These are phyloP conservation scores for Mesochorus sp. DNA, from an alignment of 2,888 invertebrate genomes.

Conservation along the genomic window DNA sequence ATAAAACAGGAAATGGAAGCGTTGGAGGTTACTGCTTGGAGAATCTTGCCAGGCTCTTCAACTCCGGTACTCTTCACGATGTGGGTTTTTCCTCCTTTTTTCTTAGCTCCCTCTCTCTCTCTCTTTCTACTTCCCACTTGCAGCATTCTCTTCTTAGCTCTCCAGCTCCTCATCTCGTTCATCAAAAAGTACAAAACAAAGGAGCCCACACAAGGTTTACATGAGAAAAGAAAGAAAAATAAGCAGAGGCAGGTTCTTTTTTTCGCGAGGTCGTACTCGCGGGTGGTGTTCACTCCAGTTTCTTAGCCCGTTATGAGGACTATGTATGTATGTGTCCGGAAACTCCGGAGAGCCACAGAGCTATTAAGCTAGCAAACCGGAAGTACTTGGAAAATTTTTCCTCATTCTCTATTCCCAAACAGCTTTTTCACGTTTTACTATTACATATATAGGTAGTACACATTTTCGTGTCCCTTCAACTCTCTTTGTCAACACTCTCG, in stretches of 20 bases:
- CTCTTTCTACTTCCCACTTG: background rate
- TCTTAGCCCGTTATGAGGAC: background rate
- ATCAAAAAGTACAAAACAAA: slow-evolving; percentile 34
- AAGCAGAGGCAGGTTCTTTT: slow-evolving; percentile 10
- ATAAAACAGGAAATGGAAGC: background rate
- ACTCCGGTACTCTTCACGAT: slow-evolving; percentile 12
- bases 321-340: slow-evolving; percentile 12
- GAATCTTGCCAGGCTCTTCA: slow-evolving; percentile 31
- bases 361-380: slow-evolving; percentile 23
- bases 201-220: slow-evolving; percentile 15
- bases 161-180: background rate
- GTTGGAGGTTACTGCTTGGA: slow-evolving; percentile 24
- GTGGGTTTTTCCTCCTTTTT: background rate
- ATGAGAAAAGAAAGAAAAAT: slow-evolving; percentile 27
- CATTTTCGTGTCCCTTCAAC: slow-evolving; percentile 8
- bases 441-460: slow-evolving; percentile 16
- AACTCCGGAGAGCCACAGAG: slow-evolving; percentile 6
- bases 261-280: slow-evolving; percentile 32
- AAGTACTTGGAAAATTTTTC: slow-evolving; percentile 20
- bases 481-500: background rate
- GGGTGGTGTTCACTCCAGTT: slow-evolving; percentile 27
- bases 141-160: background rate
- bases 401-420: background rate
- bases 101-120: background rate
- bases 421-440: background rate